These are phyloP conservation scores for Ypsolopha scabrella DNA, from an alignment of 2,888 invertebrate species.

Conservation along the genomic window DNA sequence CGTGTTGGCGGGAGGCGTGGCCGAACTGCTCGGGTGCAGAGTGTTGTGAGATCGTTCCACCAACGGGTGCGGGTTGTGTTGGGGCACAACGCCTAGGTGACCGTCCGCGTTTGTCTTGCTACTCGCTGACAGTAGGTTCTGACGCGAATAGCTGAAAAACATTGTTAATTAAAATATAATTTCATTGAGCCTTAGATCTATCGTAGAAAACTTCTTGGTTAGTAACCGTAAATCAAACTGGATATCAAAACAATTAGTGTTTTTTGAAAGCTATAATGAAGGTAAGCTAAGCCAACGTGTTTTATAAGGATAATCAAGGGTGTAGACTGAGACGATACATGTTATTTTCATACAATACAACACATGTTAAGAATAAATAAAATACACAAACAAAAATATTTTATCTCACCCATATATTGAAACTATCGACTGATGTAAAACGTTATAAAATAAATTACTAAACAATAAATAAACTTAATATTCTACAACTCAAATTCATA, in stretches of 20 bases:
- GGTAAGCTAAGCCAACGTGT: too few relatives aligned
- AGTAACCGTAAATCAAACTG: too few relatives aligned
- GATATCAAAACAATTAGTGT: too few relatives aligned
- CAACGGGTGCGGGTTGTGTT: slow-evolving; percentile 50
- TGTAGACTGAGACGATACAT: too few relatives aligned
- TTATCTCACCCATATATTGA: neutral
- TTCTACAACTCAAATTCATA: slow-evolving; percentile 12
- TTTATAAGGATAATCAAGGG: too few relatives aligned
- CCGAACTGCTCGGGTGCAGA: slow-evolving; percentile 40
- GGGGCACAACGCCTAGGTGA: slow-evolving; percentile 43
- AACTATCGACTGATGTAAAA: neutral
- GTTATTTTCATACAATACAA: too few relatives aligned
- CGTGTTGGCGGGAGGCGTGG: slow-evolving; percentile 29
- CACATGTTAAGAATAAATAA: neutral
- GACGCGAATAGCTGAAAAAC: slow-evolving; percentile 84
- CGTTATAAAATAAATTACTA: neutral
- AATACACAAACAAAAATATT: neutral
- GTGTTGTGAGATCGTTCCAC: slow-evolving; percentile 71
- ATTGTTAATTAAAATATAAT: too few relatives aligned
- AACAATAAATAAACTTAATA: slow-evolving; percentile 11
- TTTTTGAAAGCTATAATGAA: too few relatives aligned
- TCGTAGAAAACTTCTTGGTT: too few relatives aligned
- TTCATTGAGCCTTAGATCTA: too few relatives aligned
- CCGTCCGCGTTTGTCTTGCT: slow-evolving; percentile 79
- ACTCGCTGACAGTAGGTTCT: slow-evolving; percentile 83